Evolutionary conservation across 2,888 invertebrate species (phyloP), one percentile per base, ranked within the genome.

Genomic region (Antheraea assamensis): DNA sequence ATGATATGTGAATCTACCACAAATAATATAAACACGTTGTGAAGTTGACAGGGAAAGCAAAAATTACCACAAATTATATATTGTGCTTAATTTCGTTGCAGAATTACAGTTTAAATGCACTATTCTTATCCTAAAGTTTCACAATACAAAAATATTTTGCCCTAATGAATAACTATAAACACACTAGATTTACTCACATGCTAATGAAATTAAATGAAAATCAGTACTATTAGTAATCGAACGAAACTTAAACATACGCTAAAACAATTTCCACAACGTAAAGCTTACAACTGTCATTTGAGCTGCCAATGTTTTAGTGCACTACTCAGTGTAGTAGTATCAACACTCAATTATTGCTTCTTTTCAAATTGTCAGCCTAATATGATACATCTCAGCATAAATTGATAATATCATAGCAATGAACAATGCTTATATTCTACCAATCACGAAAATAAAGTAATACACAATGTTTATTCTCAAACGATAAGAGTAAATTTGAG

Each of bases 141-240:
- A 91, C 88, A 92, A 74, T 94, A 94, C 88, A 94, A 94, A 93
- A 93, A 93, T 93, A 93, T 90, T 89, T 91, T 87, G 88, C 87
- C 88, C 89, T 90, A 91, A 88, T 86, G 87, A 90, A 88, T 90
- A 87, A 88, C 89, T 92, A 89, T 88, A 88, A 90, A 90, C 90
- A 90, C 89, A 89, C 88, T 68, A 68, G 82, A 81, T 85, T 82
- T 85, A 85, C 83, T 83, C 83, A 83, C 84, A 86, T 82, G 83
- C 82, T 83, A 82, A 74, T 77, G 78, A 79, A 81, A 83, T 83
- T 35, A 68, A 68, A 68, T 24, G 68, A 79, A 80, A 76, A 82
- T 81, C 80, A 80, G 80, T 80, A 83, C 81, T 80, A 76, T 79
- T 81, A 81, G 78, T 85, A 81, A 80, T 80, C 75, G 73, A 83